A percentile compares a stretch with the other conserved stretches of the same genome.
Evolutionary conservation across 1,140 invertebrate genomes (phyloP).

Genomic region (Agraylea sexmaculata): DNA sequence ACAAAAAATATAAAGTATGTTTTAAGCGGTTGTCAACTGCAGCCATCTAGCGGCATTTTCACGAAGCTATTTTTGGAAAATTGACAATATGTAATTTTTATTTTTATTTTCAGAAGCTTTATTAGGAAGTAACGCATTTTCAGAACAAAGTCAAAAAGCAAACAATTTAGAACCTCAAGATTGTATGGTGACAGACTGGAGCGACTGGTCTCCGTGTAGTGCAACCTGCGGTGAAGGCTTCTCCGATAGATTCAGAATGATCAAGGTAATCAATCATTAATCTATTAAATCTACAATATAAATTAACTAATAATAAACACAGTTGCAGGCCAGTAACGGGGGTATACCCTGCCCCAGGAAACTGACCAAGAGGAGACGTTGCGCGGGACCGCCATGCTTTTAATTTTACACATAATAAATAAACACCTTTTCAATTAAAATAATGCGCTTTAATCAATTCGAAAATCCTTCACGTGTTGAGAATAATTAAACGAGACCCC

Average conservation of each 20-base stretch:
- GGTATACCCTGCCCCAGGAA: slow-evolving; percentile 55
- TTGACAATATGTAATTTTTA: background rate
- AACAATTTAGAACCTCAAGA: slow-evolving; percentile 30
- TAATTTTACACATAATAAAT: slow-evolving; percentile 7
- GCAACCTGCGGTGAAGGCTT: slow-evolving; percentile 58
- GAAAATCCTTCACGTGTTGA: too few species aligned
- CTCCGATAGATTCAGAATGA: slow-evolving; percentile 45
- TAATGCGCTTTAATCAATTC: too few species aligned
- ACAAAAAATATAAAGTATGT: too few species aligned
- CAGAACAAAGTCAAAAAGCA: background rate
- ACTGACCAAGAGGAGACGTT: slow-evolving; percentile 39
- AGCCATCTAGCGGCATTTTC: too few species aligned
- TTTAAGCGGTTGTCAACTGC: too few species aligned
- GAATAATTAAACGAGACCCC: too few species aligned
- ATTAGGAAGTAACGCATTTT: background rate
- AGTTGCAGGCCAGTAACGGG: slow-evolving; percentile 51
- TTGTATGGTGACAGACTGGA: slow-evolving; percentile 63
- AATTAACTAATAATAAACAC: background rate
- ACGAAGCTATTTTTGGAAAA: background rate
- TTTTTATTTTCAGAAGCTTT: slow-evolving; percentile 19
- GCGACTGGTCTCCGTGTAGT: slow-evolving; percentile 61
- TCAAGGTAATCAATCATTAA: slow-evolving; percentile 25
- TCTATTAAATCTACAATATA: background rate
- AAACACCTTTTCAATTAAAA: background rate
- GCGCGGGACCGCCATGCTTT: slow-evolving; percentile 23